phyloP scores from a whole-genome alignment of 2,797 vertebrate genomes.

The Phalanger gymnotis region DNA sequence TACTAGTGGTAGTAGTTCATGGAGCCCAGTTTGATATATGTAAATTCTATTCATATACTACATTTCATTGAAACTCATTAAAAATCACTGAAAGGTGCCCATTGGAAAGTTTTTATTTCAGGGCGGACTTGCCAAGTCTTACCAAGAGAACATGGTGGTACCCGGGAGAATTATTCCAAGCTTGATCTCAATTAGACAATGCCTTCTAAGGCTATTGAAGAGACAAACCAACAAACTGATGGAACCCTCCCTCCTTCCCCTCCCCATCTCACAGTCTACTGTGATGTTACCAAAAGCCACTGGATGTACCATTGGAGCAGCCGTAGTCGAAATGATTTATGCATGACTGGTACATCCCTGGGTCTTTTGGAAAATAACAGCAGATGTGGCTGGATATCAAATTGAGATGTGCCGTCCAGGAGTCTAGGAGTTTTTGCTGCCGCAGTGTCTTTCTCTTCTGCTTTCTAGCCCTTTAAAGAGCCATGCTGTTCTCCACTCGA shows the following conservation, averaged over 20 bases:
- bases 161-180: not conserved
- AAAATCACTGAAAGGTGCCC: not conserved
- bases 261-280: not conserved
- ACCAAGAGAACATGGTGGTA: not conserved
- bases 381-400: not conserved
- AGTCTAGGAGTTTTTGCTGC: not conserved
- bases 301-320: conserved; percentile 14
- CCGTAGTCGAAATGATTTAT: not conserved
- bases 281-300: conserved; percentile 21
- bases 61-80: not conserved
- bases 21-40: not conserved
- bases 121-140: not conserved
- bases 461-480: conserved; percentile 64
- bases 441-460: not conserved
- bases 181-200: conserved; percentile 50
- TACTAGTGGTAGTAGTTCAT: not conserved
- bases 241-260: too few relatives aligned
- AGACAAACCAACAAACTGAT: not conserved
- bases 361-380: not conserved
- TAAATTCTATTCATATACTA: not conserved
- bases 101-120: not conserved
- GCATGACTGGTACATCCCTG: not conserved
- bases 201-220: conserved; percentile 16
- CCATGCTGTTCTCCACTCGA: conserved; percentile 62
- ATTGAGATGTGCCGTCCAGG: not conserved